Evolutionary conservation across 2,797 vertebrate species (phyloP).

Genomic region (Scolopax bukidnonensis): DNA sequence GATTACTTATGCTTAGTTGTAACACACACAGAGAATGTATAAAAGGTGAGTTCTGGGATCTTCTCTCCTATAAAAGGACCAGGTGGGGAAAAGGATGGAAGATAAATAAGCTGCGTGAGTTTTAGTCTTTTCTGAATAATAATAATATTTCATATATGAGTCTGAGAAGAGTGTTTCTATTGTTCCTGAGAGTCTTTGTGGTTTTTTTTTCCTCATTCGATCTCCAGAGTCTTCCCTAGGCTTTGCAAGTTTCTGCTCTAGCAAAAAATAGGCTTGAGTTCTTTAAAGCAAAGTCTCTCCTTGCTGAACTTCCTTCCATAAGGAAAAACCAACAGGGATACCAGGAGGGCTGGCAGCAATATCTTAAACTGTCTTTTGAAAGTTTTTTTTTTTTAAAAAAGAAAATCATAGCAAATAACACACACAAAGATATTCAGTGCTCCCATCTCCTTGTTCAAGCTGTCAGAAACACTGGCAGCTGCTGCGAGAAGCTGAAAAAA

Average conservation of each 20-base stretch:
- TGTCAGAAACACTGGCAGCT: conserved; percentile 56
- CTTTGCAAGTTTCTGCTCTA: conserved; percentile 1
- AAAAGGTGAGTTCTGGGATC: neutral
- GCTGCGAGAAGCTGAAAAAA: conserved; percentile 36
- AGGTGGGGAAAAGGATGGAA: neutral
- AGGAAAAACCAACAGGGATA: conserved; percentile 20
- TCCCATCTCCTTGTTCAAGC: conserved; percentile 21
- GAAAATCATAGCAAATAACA: neutral
- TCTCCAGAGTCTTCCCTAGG: neutral
- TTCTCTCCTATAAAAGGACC: neutral
- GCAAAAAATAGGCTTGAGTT: neutral
- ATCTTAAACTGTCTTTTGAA: conserved; percentile 23
- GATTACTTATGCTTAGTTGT: neutral
- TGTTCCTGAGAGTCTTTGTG: conserved; percentile 1
- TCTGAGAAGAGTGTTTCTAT: neutral
- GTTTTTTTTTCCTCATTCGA: neutral
- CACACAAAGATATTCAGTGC: neutral
- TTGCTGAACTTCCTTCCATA: conserved; percentile 40
- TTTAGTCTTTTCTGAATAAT: neutral
- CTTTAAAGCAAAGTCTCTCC: neutral
- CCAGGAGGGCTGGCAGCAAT: conserved; percentile 28
- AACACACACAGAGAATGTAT: neutral
- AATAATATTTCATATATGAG: neutral
- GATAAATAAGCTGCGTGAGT: neutral
- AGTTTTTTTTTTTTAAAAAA: neutral